Evolutionary conservation across 1,140 invertebrate genomes (phyloP).

Genomic region (Steinernema khuongi): DNA sequence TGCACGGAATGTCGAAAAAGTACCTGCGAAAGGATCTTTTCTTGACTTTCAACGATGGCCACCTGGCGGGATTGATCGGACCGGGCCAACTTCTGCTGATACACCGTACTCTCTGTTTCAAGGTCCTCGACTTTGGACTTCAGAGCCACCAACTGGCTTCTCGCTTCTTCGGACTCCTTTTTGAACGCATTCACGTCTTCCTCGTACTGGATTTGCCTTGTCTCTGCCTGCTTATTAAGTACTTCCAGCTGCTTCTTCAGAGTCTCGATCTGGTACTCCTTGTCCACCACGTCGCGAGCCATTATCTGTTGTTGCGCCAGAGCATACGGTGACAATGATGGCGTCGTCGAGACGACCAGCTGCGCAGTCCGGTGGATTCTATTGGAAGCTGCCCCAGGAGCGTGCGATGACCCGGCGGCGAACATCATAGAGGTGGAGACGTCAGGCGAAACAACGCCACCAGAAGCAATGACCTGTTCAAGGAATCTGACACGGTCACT

Average conservation of each 20-base stretch:
- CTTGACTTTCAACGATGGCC: background rate
- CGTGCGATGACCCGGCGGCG: background rate
- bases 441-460: background rate
- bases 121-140: background rate
- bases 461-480: background rate
- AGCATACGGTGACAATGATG: background rate
- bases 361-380: background rate
- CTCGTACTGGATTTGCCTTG: conserved; percentile 2
- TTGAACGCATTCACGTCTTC: conserved; percentile 2
- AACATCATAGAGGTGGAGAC: background rate
- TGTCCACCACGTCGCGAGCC: conserved; percentile 3
- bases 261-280: background rate
- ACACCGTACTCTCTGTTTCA: background rate
- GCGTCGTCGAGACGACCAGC: background rate
- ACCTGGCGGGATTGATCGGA: background rate
- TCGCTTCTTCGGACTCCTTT: background rate
- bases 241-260: background rate
- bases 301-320: background rate
- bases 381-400: background rate
- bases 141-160: background rate
- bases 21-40: background rate
- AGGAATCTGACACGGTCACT: background rate
- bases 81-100: background rate
- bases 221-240: background rate
- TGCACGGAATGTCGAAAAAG: no score